These are phyloP conservation scores for Neostethus bicornis DNA, from an alignment of 2,797 vertebrate species.

Conservation along the genomic window DNA sequence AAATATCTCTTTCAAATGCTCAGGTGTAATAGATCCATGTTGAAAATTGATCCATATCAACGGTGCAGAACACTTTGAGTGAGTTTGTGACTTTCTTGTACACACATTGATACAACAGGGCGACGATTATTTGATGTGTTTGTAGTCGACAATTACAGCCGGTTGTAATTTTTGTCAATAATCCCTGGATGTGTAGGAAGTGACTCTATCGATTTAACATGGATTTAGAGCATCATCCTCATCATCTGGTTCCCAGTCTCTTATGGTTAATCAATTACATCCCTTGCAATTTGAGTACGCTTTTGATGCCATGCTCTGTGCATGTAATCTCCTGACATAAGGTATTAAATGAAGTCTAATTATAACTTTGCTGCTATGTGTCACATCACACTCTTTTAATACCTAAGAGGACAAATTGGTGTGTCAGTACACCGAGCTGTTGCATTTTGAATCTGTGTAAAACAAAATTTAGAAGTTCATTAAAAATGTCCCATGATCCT, in stretches of 20 bases:
- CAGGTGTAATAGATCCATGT: constrained; percentile 40
- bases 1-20: constrained; percentile 51
- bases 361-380: constrained; percentile 69
- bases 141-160: constrained; percentile 52
- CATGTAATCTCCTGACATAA: constrained; percentile 71
- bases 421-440: constrained; percentile 36
- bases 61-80: constrained; percentile 49
- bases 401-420: constrained; percentile 59
- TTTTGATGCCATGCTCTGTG: constrained; percentile 55
- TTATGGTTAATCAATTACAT: constrained; percentile 75
- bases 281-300: constrained; percentile 59
- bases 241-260: constrained; percentile 67
- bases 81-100: constrained; percentile 24
- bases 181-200: constrained; percentile 71
- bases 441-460: constrained; percentile 27
- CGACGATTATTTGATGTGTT: constrained; percentile 32
- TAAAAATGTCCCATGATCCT: constrained; percentile 25
- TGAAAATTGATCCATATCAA: constrained; percentile 42
- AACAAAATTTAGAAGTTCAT: constrained; percentile 28
- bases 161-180: constrained; percentile 70
- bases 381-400: constrained; percentile 59
- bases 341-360: constrained; percentile 74
- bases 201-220: constrained; percentile 70
- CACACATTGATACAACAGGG: constrained; percentile 25
- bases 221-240: constrained; percentile 69